Conservation (phyloP, 2,888 invertebrate species). For the Syrphus vitripennis region DNA sequence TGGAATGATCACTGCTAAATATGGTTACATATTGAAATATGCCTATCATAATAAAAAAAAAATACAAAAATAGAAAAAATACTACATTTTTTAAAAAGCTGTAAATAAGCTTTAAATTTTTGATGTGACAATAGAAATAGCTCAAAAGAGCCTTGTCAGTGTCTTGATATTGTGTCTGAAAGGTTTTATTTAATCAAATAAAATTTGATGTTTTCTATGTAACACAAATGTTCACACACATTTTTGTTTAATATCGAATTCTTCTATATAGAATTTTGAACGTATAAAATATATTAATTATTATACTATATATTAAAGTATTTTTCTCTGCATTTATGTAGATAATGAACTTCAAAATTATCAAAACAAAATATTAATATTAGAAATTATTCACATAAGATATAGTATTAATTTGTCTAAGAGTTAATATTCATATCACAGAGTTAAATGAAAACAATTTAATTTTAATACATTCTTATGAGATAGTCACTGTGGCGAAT, state of each 20-base stretch:
- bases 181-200: slow-evolving; percentile 26
- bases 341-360: too few species aligned
- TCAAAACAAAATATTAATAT: too few species aligned
- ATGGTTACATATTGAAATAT: slow-evolving; percentile 48
- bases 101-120: slow-evolving; percentile 75
- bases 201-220: slow-evolving; percentile 39
- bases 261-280: background rate
- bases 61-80: background rate
- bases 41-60: slow-evolving; percentile 10
- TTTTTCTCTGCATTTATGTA: background rate
- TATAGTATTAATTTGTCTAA: too few species aligned
- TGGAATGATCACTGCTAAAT: slow-evolving; percentile 61
- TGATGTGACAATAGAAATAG: slow-evolving; percentile 23
- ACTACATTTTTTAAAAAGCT: slow-evolving; percentile 59
- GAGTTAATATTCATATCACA: too few species aligned
- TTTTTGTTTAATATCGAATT: slow-evolving; percentile 29
- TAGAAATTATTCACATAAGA: too few species aligned
- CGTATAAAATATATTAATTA: too few species aligned
- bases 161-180: slow-evolving; percentile 47
- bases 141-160: slow-evolving; percentile 18
- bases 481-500: background rate
- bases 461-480: too few species aligned
- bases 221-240: slow-evolving; percentile 33
- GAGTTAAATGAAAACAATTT: too few species aligned
- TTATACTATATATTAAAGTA: background rate